Percentiles rank a stretch among this genome's conserved stretches.
These are phyloP conservation scores for Tarsius wallacei DNA, from an alignment of 2,797 vertebrate species.

Conservation along the genomic window DNA sequence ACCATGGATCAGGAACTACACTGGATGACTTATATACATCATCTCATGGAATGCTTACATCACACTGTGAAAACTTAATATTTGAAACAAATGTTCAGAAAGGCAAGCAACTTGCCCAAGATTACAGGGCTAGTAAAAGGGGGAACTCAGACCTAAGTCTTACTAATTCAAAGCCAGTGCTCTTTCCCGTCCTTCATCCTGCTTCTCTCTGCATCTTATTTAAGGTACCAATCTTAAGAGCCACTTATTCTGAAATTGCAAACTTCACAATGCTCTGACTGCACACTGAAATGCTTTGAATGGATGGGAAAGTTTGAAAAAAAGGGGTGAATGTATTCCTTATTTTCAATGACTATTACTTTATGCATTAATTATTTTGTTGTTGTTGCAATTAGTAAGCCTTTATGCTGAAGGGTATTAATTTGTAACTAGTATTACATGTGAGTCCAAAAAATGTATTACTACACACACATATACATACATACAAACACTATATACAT, in stretches of 20 bases:
- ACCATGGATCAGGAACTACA: background rate
- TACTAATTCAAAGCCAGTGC: background rate
- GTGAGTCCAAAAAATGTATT: background rate
- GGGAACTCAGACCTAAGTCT: background rate
- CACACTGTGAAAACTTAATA: background rate
- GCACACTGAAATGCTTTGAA: background rate
- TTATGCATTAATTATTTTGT: background rate
- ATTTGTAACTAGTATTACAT: background rate
- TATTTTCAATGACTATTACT: conserved; percentile 20
- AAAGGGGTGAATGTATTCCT: background rate
- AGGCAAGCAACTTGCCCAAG: background rate
- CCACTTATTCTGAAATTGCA: background rate
- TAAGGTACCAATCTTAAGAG: background rate
- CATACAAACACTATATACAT: background rate
- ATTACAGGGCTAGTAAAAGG: background rate
- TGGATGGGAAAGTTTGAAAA: background rate
- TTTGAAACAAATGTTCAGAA: conserved; percentile 29
- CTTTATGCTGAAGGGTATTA: background rate
- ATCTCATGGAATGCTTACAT: background rate
- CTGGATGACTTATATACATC: background rate
- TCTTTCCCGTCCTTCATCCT: background rate
- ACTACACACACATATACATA: background rate
- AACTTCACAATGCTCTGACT: background rate
- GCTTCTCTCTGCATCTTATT: background rate
- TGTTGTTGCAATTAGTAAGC: background rate